phyloP scores from a whole-genome alignment of 2,797 vertebrate genomes.

The Gallirallus australis region DNA sequence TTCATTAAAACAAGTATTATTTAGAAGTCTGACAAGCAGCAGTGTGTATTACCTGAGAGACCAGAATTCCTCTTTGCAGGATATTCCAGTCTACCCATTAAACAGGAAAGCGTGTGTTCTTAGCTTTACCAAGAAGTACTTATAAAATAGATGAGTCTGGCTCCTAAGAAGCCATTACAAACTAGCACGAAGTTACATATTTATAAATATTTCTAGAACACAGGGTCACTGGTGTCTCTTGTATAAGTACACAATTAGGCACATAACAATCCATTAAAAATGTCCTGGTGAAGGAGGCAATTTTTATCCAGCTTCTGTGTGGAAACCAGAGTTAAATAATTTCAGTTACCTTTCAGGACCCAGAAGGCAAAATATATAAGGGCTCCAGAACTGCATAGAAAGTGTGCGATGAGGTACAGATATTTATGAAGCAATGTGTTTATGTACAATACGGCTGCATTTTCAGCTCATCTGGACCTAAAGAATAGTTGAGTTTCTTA shows the following conservation, averaged over 20 bases:
- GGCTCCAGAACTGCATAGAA: neutral
- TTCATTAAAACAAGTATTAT: conserved; percentile 49
- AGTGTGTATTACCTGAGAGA: conserved; percentile 14
- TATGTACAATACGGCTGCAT: neutral
- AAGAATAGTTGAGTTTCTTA: neutral
- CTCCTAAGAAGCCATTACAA: neutral
- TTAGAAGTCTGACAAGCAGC: conserved; percentile 40
- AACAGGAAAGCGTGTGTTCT: neutral
- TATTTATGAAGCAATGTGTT: neutral
- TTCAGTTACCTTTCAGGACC: neutral
- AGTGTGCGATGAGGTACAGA: neutral
- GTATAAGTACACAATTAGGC: neutral
- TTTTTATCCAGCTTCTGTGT: neutral
- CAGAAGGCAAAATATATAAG: neutral
- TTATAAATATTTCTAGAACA: conserved; percentile 6
- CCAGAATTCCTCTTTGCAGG: neutral
- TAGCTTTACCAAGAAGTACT: neutral
- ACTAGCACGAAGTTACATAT: neutral
- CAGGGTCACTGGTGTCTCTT: neutral
- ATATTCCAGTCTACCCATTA: neutral
- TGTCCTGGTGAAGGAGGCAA: neutral
- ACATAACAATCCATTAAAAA: neutral
- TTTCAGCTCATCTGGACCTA: neutral
- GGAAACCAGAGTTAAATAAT: neutral
- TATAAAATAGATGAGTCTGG: neutral